Base-by-base conservation (phyloP, 2,888 invertebrate species). In the Hecatera dysodea region DNA sequence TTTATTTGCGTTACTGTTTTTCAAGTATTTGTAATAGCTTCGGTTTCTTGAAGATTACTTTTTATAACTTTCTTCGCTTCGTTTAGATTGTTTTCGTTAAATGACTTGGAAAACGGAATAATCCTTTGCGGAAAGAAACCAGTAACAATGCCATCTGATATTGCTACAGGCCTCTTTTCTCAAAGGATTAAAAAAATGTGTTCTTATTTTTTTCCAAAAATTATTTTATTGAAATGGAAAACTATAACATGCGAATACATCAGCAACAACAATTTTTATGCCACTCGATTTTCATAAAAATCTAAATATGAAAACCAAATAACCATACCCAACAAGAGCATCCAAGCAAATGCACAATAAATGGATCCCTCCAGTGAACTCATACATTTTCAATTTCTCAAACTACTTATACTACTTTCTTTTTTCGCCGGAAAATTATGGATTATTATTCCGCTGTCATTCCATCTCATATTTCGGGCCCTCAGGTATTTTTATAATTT, bases 401-500 rank as follows among this genome's bases (percentile, higher is more conserved):
- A 39, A 72, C 68, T 29, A 52, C 36, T 29, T n/a, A 42, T 36
- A 17, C 44, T 59, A 50, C 63, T 59, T 64, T 29, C 48, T 11
- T 36, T 62, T 36, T 4, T 17, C 42, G 17, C 44, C n/a, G 11
- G 12, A n/a, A 75, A 61, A 72, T 72, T 80, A 73, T 62, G 66
- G 69, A 67, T 76, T 64, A 76, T 75, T 73, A 77, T 77, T 50
- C 67, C 64, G n/a, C 39, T 68, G 62, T 78, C 81, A 74, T 74
- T 70, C 60, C 71, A 24, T 29, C 67, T 63, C 72, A 67, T 67
- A 83, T 69, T 85, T 72, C 57, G 56, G 53, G 9, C 57, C 42
- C 62, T 50, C 46, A 36, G 74, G 81, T 71, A 83, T 83, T 83
- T 77, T 75, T 69, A 71, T 83, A 70, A 85, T 85, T 83, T 78